Base-by-base conservation (phyloP, 2,113 vertebrate genomes). In the Scytalopus superciliaris region DNA sequence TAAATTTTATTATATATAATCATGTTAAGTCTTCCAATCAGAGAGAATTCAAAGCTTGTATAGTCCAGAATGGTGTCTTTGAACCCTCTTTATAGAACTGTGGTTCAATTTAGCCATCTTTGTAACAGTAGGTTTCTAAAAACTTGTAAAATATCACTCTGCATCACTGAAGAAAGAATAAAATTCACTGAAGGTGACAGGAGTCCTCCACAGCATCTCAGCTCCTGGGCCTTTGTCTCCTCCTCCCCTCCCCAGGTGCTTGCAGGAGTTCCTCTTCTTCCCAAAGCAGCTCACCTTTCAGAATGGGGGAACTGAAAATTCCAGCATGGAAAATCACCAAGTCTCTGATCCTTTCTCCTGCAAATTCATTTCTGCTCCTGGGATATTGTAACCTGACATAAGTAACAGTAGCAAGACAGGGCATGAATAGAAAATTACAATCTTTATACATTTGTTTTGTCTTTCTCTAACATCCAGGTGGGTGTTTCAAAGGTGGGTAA, bases 1-100 rank as follows among this genome's bases (percentile, higher is more conserved):
- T 91, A 70, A 25, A 39, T 85, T 93, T 90, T 96, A 92, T 81
- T 86, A 56, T 40, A 28, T 53, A 72, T 60, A 94, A 82, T 84
- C 64, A 64, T 5, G 31, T 3, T 42, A 89, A 86, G 28, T 84
- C 37, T 80, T 92, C 56, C 77, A 92, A 93, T 93, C 68, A 84
- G 90, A 74, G 22, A 50, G 63, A 92, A 94, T 76, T 92, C 68
- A 92, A 90, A 86, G 76, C 42, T 64, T n/a, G 17, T 47, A 44
- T 81, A 56, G 44, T 63, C 68, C 80, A 67, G 33, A 93, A 72
- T 28, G n/a, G 12, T 52, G 30, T 67, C 33, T 90, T 39, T 74
- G 50, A 81, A 30, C 30, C 8, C 35, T 89, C 23, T 45, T 77
- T 66, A 45, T 4, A 80, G 68, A 44, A 77, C 39, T 42, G 69